Conservation (phyloP, 2,888 invertebrate species). For the Torymus texanus region DNA sequence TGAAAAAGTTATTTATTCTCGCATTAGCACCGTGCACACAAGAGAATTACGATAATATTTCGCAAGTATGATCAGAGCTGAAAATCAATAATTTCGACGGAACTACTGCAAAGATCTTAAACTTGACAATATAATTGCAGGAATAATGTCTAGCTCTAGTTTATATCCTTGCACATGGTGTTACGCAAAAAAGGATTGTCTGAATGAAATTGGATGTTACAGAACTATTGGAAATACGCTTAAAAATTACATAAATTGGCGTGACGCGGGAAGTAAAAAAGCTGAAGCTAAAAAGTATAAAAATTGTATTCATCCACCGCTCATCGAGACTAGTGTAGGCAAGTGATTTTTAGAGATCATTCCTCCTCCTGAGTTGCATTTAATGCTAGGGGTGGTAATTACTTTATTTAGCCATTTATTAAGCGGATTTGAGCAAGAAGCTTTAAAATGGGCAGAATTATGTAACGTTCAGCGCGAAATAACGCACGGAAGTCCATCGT, state of each 20-base stretch:
- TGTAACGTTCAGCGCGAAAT: constrained; percentile 30
- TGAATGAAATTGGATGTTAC: not conserved
- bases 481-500: constrained; percentile 12
- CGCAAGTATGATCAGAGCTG: no score
- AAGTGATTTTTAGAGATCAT: no score
- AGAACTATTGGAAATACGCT: not conserved
- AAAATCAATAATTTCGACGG: no score
- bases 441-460: constrained; percentile 12
- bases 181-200: not conserved
- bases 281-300: not conserved
- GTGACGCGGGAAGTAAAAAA: not conserved
- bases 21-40: no score
- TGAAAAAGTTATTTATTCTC: not conserved
- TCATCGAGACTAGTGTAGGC: not conserved
- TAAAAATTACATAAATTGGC: not conserved
- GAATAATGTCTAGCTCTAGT: not conserved
- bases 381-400: no score
- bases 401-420: no score
- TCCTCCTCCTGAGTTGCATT: no score
- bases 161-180: constrained; percentile 3
- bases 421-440: no score
- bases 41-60: no score
- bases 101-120: not conserved
- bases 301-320: constrained; percentile 5
- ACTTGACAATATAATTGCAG: not conserved